Evolutionary conservation across 1,140 invertebrate genomes (phyloP).

Genomic region (Arion vulgaris): DNA sequence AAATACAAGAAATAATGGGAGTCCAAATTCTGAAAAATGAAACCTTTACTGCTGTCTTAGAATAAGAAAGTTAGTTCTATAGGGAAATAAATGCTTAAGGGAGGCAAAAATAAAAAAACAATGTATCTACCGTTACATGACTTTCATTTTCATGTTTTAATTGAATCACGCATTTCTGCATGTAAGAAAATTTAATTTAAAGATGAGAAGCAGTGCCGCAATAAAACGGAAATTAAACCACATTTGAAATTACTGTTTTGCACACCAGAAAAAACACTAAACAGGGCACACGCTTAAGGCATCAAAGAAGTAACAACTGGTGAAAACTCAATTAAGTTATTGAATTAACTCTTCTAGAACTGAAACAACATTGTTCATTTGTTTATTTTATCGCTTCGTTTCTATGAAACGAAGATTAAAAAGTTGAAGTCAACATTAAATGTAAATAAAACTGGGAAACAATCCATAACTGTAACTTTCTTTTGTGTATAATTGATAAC

Average conservation of each 20-base stretch:
- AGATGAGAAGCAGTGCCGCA: background rate
- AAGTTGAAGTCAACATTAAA: too few relatives aligned
- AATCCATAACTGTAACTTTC: too few relatives aligned
- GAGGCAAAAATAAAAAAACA: too few relatives aligned
- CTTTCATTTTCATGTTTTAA: background rate
- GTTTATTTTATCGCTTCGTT: background rate
- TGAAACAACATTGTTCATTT: background rate
- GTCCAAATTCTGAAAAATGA: too few relatives aligned
- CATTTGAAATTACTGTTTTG: background rate
- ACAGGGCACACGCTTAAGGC: background rate
- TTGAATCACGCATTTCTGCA: background rate
- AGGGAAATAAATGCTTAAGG: too few relatives aligned
- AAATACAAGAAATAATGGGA: too few relatives aligned
- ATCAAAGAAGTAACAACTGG: background rate
- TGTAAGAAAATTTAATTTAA: background rate
- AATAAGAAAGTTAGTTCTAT: too few relatives aligned
- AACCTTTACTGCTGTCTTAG: too few relatives aligned
- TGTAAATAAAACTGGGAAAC: too few relatives aligned
- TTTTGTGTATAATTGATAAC: too few relatives aligned
- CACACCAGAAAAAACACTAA: background rate
- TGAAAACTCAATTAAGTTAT: background rate
- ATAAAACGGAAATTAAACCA: conserved; percentile 5
- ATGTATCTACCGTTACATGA: too few relatives aligned
- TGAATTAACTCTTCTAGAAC: background rate
- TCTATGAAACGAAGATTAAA: background rate